Base-by-base conservation (phyloP, 2,888 invertebrate genomes). In the Agriopis aurantiaria region DNA sequence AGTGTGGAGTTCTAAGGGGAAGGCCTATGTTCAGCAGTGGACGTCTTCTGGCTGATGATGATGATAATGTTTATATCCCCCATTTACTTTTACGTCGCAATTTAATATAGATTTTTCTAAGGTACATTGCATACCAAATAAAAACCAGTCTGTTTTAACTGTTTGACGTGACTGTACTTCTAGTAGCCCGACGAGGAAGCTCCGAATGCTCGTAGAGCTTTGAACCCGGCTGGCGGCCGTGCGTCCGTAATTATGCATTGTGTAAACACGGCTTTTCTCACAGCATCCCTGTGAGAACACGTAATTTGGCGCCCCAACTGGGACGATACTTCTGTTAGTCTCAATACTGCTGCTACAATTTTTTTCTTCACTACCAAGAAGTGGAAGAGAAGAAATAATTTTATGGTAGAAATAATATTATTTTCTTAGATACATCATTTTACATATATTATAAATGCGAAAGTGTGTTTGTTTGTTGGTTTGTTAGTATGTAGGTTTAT, bases 241-340 rank as follows among this genome's bases (percentile, higher is more conserved):
- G 48, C 78, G 78, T 77, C 80, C 82, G 76, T 81, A 85, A 86
- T 84, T 82, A 82, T 82, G 79, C 78, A 78, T 80, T 75, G 78
- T 83, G 83, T 83, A 84, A 86, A 86, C 83, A 83, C 76, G 75
- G 74, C 76, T 74, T 80, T 82, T 81, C 83, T 78, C 76, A 80
- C 78, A 76, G 76, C 71, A 76, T 72, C 77, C 74, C 71, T 65
- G 65, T 65, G 75, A 62, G 69, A 73, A 69, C 40, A 33, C 33
- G 62, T 74, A 59, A 72, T 71, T 76, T 71, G 68, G 72, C 71
- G 55, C 64, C 69, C 46, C 49, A 65, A 58, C 69, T 55, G 67
- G 67, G 65, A 66, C 68, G 60, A 61, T 67, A 72, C 75, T 67
- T 61, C 61, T 74, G 68, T 69, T 74, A 63, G 23, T 48, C 17